Conservation (phyloP, 2,113 vertebrate genomes). For the Pygoscelis antarcticus region DNA sequence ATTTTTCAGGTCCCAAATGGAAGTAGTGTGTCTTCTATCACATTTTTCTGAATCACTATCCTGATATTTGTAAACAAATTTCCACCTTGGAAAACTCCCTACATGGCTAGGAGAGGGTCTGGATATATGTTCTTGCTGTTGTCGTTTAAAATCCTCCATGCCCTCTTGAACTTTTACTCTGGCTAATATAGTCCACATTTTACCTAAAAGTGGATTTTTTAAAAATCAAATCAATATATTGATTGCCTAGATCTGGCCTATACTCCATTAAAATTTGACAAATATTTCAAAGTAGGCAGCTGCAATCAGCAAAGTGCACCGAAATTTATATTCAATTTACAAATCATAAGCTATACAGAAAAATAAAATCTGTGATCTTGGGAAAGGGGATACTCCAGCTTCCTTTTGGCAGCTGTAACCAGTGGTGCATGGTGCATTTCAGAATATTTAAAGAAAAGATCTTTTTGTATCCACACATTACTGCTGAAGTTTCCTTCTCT, state of each 20-base stretch:
- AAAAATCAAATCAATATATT: constrained; percentile 22
- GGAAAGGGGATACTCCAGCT: not conserved
- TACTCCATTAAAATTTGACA: constrained; percentile 22
- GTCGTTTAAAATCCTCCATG: not conserved
- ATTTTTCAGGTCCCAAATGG: not conserved
- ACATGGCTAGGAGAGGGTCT: not conserved
- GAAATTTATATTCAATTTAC: constrained; percentile 22
- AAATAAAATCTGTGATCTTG: not conserved
- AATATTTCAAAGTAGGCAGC: constrained; percentile 34
- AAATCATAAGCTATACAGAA: not conserved
- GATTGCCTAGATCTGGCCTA: not conserved
- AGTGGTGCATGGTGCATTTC: not conserved
- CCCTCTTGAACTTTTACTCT: not conserved
- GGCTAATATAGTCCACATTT: not conserved
- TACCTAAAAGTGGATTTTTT: not conserved
- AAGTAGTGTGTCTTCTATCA: not conserved
- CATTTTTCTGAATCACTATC: not conserved
- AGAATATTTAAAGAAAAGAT: not conserved
- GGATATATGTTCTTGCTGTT: not conserved
- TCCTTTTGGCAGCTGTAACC: not conserved
- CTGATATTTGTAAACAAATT: not conserved
- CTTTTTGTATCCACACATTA: not conserved
- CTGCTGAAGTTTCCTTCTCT: not conserved
- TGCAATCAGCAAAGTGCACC: constrained; percentile 39
- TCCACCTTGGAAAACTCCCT: not conserved